Evolutionary conservation across 2,797 vertebrate genomes (phyloP).

Genomic region (Micrastur ruficollis): DNA sequence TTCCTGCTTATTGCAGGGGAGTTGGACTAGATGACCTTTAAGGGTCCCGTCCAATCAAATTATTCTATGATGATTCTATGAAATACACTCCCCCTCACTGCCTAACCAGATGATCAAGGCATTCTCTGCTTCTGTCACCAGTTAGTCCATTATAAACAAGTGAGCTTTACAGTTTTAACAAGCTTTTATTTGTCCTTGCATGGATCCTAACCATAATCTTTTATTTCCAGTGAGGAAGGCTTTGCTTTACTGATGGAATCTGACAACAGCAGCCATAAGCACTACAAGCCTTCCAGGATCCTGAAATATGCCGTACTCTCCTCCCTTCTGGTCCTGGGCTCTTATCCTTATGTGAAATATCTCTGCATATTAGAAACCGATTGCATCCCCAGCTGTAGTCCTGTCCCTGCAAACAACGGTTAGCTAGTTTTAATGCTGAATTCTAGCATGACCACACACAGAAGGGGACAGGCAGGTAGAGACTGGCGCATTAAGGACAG

Average conservation of each 20-base stretch:
- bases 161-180: not conserved
- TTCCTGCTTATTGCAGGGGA: not conserved
- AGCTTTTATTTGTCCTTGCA: not conserved
- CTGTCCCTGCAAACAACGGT: not conserved
- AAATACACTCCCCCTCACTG: not conserved
- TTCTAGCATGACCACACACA: not conserved
- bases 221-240: not conserved
- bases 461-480: not conserved
- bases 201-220: not conserved
- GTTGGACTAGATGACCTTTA: not conserved
- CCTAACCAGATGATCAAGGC: not conserved
- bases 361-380: not conserved
- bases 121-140: not conserved
- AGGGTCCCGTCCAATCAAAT: not conserved
- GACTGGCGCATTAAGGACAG: not conserved
- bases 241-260: not conserved
- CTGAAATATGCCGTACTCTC: not conserved
- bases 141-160: not conserved
- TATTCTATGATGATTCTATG: not conserved
- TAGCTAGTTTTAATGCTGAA: not conserved
- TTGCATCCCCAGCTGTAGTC: not conserved
- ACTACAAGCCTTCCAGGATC: not conserved
- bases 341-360: not conserved
- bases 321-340: not conserved
- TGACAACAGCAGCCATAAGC: not conserved